A percentile compares a stretch with the other conserved stretches of the same genome.
phyloP scores from a whole-genome alignment of 2,888 invertebrate genomes.

The Dexiosoma caninum region DNA sequence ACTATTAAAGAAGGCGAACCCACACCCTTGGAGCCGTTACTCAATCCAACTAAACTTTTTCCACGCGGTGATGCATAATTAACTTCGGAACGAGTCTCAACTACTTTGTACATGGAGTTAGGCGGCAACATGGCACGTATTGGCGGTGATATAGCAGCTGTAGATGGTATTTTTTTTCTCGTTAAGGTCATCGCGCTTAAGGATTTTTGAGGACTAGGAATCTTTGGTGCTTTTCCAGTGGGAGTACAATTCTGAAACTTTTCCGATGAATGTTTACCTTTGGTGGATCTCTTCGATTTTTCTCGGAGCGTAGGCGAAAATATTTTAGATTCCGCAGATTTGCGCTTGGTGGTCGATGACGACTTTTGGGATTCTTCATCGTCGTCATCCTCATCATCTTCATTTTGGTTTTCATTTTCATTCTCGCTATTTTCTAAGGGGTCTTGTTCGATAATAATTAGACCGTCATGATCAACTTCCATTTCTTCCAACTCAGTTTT shows the following conservation, averaged over 20 bases:
- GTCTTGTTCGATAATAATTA: conserved; percentile 64
- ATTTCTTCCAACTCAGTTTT: conserved; percentile 76
- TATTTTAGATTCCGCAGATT: conserved; percentile 31
- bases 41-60: conserved; percentile 56
- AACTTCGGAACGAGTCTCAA: conserved; percentile 68
- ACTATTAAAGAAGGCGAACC: conserved; percentile 81
- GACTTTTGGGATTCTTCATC: conserved; percentile 49
- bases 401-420: conserved; percentile 54
- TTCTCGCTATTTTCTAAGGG: conserved; percentile 58
- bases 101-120: conserved; percentile 75
- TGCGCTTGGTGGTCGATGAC: conserved; percentile 13
- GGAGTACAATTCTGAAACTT: conserved; percentile 69
- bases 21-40: conserved; percentile 61
- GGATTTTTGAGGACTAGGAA: conserved; percentile 63
- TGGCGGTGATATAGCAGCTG: conserved; percentile 71
- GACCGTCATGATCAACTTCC: conserved; percentile 71
- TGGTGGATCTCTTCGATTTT: conserved; percentile 73
- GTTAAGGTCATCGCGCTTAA: conserved; percentile 54
- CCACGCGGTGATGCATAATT: conserved; percentile 65
- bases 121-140: conserved; percentile 75
- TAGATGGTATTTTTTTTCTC: conserved; percentile 67
- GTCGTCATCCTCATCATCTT: conserved; percentile 45
- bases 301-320: conserved; percentile 70
- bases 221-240: conserved; percentile 56
- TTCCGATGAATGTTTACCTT: conserved; percentile 74